Percentiles rank a stretch among this genome's conserved stretches.
Conservation (phyloP, 2,113 vertebrate genomes). For the Deroptyus accipitrinus region DNA sequence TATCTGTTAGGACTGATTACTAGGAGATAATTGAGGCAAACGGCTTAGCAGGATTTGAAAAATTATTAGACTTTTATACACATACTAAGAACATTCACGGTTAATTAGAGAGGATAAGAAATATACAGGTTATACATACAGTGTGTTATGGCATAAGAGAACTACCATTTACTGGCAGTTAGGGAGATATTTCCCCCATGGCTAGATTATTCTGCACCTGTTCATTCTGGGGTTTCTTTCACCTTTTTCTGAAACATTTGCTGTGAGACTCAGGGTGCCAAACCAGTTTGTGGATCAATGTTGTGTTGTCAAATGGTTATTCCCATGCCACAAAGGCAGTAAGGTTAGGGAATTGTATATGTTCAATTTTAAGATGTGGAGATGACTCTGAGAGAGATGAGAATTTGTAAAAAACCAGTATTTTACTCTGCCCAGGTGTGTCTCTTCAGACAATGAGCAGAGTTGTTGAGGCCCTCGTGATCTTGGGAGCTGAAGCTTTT, state of each 20-base stretch:
- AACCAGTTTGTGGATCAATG: background rate
- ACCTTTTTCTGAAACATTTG: background rate
- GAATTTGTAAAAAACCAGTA: background rate
- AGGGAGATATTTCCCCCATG: background rate
- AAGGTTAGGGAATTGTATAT: background rate
- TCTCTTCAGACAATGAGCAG: background rate
- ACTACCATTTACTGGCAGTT: background rate
- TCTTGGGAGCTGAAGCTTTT: background rate
- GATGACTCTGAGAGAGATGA: background rate
- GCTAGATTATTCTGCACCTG: background rate
- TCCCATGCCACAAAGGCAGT: background rate
- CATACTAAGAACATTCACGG: background rate
- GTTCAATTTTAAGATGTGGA: background rate
- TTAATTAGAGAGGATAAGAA: constrained; percentile 23
- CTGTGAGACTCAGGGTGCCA: background rate
- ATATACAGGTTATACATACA: background rate
- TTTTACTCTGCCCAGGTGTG: background rate
- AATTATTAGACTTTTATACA: background rate
- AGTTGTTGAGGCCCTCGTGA: background rate
- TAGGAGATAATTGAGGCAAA: background rate
- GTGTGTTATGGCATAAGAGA: background rate
- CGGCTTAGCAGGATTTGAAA: constrained; percentile 11
- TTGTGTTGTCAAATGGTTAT: background rate
- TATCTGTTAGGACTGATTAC: background rate
- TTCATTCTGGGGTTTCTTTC: background rate